These are phyloP conservation scores for Drosophila oshimai DNA, from an alignment of 1,140 invertebrate genomes.

Conservation along the genomic window DNA sequence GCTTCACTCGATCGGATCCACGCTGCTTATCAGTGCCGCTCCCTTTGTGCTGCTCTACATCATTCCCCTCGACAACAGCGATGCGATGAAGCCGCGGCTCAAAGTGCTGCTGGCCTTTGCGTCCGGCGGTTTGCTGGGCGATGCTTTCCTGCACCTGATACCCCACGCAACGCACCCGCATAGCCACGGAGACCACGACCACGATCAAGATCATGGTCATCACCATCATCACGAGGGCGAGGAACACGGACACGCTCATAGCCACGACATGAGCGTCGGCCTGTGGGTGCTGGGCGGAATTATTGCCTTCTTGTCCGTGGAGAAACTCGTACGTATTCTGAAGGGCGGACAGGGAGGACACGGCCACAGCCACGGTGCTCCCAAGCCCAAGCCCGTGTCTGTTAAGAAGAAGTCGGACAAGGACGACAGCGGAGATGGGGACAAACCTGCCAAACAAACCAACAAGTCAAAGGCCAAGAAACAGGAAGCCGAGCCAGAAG, in stretches of 20 bases:
- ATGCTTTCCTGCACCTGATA: conserved; percentile 97
- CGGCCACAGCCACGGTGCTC: conserved; percentile 82
- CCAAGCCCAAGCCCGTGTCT: conserved; percentile 46
- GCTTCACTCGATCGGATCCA: conserved; percentile 93
- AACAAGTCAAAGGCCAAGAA: conserved; percentile 54
- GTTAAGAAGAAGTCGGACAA: conserved; percentile 79
- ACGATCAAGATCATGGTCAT: conserved; percentile 66
- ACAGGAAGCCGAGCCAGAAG: conserved; percentile 80
- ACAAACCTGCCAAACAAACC: conserved; percentile 63
- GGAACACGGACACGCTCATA: conserved; percentile 84
- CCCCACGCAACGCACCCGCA: conserved; percentile 93
- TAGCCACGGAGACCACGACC: conserved; percentile 83
- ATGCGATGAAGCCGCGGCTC: conserved; percentile 91
- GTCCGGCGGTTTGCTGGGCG: conserved; percentile 96
- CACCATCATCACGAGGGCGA: conserved; percentile 81
- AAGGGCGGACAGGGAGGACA: conserved; percentile 88
- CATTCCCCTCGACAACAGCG: conserved; percentile 95
- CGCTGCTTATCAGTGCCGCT: conserved; percentile 95
- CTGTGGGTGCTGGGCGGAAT: conserved; percentile 94
- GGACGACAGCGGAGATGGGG: conserved; percentile 77
- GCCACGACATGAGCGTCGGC: conserved; percentile 91
- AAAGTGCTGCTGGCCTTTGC: conserved; percentile 95
- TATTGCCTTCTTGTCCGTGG: conserved; percentile 94
- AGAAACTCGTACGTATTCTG: conserved; percentile 95
- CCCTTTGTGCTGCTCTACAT: conserved; percentile 97